Base-by-base conservation (phyloP, 2,888 invertebrate species). In the Liopterus haemorrhoidalis region DNA sequence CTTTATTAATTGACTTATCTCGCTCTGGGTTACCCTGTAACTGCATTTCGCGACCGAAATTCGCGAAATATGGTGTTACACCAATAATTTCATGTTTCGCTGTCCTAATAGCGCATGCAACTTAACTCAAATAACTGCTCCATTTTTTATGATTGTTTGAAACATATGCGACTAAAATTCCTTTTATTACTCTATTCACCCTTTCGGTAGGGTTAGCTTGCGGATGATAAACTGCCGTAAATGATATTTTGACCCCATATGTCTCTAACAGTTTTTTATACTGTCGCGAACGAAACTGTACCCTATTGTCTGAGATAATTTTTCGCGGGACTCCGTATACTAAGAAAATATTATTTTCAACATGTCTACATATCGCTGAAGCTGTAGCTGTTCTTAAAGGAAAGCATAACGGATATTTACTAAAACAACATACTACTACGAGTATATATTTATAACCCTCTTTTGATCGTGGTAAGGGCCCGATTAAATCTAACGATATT, bases 331-430 rank as follows among this genome's bases (percentile, higher is more conserved):
- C 24, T 24, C 24, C 24, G n/a, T 8, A 24, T n/a, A 24, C 8
- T 24, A 24, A 24, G 6, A 24, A n/a, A n/a, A n/a, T n/a, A n/a
- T 6, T 24, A 24, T n/a, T 24, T 24, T n/a, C n/a, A n/a, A n/a
- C n/a, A n/a, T n/a, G n/a, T n/a, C n/a, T n/a, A n/a, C n/a, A n/a
- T n/a, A n/a, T n/a, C n/a, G n/a, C n/a, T n/a, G n/a, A n/a, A n/a
- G n/a, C n/a, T n/a, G n/a, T n/a, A n/a, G n/a, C n/a, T n/a, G n/a
- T n/a, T n/a, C n/a, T n/a, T n/a, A n/a, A n/a, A 44, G 8, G n/a
- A 9, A 30, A 44, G 30, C 28, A 38, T 44, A 21, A 44, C 36
- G n/a, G n/a, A n/a, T n/a, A n/a, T n/a, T n/a, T n/a, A n/a, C n/a
- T n/a, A n/a, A n/a, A n/a, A n/a, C n/a, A n/a, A n/a, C n/a, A n/a